Evolutionary conservation across 2,888 invertebrate species (phyloP).

Genomic region (Monopis laevigella): DNA sequence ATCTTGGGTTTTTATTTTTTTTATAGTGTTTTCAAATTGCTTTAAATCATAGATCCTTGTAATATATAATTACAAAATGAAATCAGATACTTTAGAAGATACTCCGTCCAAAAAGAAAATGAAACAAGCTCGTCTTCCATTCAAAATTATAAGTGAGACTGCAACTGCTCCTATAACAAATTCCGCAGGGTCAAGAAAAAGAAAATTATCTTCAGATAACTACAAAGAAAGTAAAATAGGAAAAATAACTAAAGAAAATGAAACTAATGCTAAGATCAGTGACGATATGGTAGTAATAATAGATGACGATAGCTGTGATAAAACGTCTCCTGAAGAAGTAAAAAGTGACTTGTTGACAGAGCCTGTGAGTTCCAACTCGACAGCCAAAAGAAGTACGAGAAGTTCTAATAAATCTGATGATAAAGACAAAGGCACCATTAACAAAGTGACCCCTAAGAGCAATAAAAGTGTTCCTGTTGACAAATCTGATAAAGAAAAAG

Average conservation of each 20-base stretch:
- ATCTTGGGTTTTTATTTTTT: background rate
- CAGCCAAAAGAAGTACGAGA: background rate
- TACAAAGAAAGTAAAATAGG: constrained; percentile 44
- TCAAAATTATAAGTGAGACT: constrained; percentile 59
- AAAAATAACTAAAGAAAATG: constrained; percentile 50
- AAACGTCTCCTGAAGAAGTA: constrained; percentile 23
- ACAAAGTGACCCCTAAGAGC: no score
- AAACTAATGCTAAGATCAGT: constrained; percentile 20
- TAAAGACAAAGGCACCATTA: no score
- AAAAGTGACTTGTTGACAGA: no score
- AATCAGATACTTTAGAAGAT: background rate
- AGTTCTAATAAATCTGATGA: no score
- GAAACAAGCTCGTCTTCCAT: constrained; percentile 70
- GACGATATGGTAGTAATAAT: constrained; percentile 42
- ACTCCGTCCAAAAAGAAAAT: constrained; percentile 66
- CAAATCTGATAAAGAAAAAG: no score
- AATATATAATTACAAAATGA: background rate
- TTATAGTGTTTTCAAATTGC: background rate
- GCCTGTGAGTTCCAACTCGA: no score
- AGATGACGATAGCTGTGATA: constrained; percentile 46
- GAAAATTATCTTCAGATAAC: constrained; percentile 48
- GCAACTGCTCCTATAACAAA: constrained; percentile 34
- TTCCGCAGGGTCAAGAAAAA: constrained; percentile 39
- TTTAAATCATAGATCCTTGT: background rate
- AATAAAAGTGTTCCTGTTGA: no score